Evolutionary conservation across 2,797 vertebrate genomes (phyloP), one percentile per base, ranked within the genome.

Genomic region (Megalops cyprinoides): DNA sequence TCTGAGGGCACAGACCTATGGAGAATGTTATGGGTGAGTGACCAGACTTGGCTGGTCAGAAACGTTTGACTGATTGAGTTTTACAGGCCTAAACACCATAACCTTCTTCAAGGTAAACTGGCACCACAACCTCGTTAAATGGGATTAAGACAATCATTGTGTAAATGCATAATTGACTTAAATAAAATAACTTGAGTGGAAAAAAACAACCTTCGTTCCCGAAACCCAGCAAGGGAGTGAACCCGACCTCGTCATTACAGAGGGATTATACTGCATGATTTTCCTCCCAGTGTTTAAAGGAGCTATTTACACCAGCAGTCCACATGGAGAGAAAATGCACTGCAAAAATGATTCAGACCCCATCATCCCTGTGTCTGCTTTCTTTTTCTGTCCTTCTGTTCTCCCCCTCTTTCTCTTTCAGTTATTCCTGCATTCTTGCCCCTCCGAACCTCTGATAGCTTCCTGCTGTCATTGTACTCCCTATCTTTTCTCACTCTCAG

Each of bases 111-210:
- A 65, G 76, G 78, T 76, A 42, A 28, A 87, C 86, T 87, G 89
- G 88, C 86, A 90, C 87, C 84, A 86, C 81, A 55, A 81, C 23
- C 88, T 90, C 85, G 86, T 91, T 90, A 92, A 90, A 87, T 76
- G 74, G 82, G 84, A 90, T 91, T 86, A 86, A 89, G 84, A 89
- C 89, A 88, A 90, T 88, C 65, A 82, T 82, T 0, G 60, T 60
- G 79, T 90, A 89, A 92, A 89, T 90, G 91, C 85, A 88, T 90
- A 88, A 92, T 92, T 88, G 84, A 74, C 84, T 82, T 86, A 87
- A 92, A 91, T 91, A 86, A 88, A 90, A 88, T 85, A 79, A 84
- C 88, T 89, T 83, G 88, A 84, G 84, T 74, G 60, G 60, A 86
- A 80, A 84, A 88, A 37, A 88, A 82, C 80, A 80, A 75, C 25